phyloP scores from a whole-genome alignment of 2,888 invertebrate genomes.

The Sycophila texana region DNA sequence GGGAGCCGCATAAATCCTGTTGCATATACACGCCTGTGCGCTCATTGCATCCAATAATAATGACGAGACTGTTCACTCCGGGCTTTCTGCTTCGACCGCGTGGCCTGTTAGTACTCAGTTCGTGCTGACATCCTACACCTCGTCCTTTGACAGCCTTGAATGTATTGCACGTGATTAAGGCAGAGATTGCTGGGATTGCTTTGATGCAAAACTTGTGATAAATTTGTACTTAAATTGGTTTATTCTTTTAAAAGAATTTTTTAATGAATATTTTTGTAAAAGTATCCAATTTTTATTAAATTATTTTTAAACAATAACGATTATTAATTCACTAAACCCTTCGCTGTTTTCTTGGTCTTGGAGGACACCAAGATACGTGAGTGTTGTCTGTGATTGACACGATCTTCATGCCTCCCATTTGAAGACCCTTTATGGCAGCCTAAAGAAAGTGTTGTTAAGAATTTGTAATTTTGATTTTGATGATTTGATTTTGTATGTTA shows the following conservation, averaged over 20 bases:
- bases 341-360: slow-evolving; percentile 89
- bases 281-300: slow-evolving; percentile 1
- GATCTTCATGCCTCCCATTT: slow-evolving; percentile 93
- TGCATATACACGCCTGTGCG: slow-evolving; percentile 3
- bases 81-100: neutral
- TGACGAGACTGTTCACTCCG: slow-evolving; percentile 17
- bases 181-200: neutral
- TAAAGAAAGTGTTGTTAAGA: slow-evolving; percentile 70
- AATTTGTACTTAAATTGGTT: neutral
- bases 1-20: slow-evolving; percentile 51
- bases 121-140: neutral
- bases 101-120: slow-evolving; percentile 9
- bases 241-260: slow-evolving; percentile 13
- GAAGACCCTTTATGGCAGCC: slow-evolving; percentile 95
- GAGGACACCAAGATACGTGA: slow-evolving; percentile 85
- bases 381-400: slow-evolving; percentile 96
- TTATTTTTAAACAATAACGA: slow-evolving; percentile 12
- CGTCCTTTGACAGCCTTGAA: slow-evolving; percentile 18
- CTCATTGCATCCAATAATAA: slow-evolving; percentile 43
- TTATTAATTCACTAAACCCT: slow-evolving; percentile 80
- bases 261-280: neutral
- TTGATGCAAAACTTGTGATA: neutral
- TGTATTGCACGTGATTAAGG: slow-evolving; percentile 4
- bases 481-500: neutral
- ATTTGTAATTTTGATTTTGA: slow-evolving; percentile 38